phyloP scores from a whole-genome alignment of 2,797 vertebrate species.

The Enteromius paludinosus region DNA sequence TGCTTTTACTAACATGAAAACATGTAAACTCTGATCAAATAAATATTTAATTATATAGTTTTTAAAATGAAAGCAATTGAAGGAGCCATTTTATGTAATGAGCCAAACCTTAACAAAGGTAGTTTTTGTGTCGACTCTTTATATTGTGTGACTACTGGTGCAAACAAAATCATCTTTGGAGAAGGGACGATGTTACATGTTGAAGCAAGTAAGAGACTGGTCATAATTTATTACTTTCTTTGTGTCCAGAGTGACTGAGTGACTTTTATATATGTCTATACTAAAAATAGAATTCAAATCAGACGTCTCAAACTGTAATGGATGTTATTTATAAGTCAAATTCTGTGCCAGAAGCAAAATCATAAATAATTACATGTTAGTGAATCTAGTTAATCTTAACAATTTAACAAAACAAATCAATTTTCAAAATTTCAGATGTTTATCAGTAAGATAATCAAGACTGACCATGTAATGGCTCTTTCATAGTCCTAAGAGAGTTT shows the following conservation, averaged over 20 bases:
- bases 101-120: neutral
- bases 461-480: neutral
- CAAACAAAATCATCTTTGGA: slow-evolving; percentile 42
- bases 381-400: neutral
- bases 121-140: slow-evolving; percentile 5
- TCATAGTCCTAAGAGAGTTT: neutral
- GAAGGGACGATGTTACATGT: slow-evolving; percentile 39
- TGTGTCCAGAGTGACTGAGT: neutral
- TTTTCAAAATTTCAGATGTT: neutral
- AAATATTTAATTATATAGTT: neutral
- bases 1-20: neutral
- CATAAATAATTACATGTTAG: neutral
- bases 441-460: neutral
- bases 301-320: too few species aligned
- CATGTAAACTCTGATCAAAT: neutral
- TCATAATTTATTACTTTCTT: slow-evolving; percentile 11
- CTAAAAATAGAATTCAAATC: neutral
- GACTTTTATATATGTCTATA: neutral
- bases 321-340: neutral
- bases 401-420: neutral
- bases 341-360: neutral
- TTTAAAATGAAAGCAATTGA: neutral
- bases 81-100: neutral
- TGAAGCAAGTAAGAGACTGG: slow-evolving; percentile 44
- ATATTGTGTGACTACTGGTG: slow-evolving; percentile 47